Percentiles rank a stretch among this genome's conserved stretches.
These are phyloP conservation scores for Danaus chrysippus DNA, from an alignment of 2,888 invertebrate species.

Conservation along the genomic window DNA sequence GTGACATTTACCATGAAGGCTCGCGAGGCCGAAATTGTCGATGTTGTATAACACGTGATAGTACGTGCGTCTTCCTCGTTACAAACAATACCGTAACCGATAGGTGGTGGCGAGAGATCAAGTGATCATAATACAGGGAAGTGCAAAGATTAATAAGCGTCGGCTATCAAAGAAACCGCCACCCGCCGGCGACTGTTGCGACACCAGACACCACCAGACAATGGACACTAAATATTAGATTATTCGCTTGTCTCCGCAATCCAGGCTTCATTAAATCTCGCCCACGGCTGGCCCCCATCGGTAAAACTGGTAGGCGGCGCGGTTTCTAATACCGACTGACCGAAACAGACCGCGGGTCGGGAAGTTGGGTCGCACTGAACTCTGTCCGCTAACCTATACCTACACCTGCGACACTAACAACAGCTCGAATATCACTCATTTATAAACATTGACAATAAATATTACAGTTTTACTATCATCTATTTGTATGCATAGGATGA, in stretches of 20 bases:
- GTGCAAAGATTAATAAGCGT: slow-evolving; percentile 35
- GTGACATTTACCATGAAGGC: neutral
- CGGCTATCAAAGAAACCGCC: slow-evolving; percentile 39
- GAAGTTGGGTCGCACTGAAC: neutral
- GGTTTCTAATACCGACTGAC: slow-evolving; percentile 39
- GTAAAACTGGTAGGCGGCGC: slow-evolving; percentile 41
- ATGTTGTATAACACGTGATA: slow-evolving; percentile 4
- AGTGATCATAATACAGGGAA: slow-evolving; percentile 18
- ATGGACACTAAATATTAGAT: slow-evolving; percentile 53
- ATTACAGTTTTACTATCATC: neutral
- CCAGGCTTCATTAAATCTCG: slow-evolving; percentile 55
- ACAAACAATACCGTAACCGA: slow-evolving; percentile 3
- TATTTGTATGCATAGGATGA: neutral
- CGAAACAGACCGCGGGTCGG: slow-evolving; percentile 15
- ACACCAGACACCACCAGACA: slow-evolving; percentile 40
- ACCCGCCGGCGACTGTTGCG: slow-evolving; percentile 32
- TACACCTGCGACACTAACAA: no score
- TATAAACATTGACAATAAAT: neutral
- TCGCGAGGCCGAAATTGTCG: neutral
- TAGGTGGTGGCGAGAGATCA: slow-evolving; percentile 12
- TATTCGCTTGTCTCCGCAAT: slow-evolving; percentile 48
- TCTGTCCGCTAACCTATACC: neutral
- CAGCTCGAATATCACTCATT: neutral
- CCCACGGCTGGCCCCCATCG: slow-evolving; percentile 47
- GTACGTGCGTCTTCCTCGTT: slow-evolving; percentile 6